Conservation (phyloP, 2,797 vertebrate species). For the Hypotaenidia okinawae region DNA sequence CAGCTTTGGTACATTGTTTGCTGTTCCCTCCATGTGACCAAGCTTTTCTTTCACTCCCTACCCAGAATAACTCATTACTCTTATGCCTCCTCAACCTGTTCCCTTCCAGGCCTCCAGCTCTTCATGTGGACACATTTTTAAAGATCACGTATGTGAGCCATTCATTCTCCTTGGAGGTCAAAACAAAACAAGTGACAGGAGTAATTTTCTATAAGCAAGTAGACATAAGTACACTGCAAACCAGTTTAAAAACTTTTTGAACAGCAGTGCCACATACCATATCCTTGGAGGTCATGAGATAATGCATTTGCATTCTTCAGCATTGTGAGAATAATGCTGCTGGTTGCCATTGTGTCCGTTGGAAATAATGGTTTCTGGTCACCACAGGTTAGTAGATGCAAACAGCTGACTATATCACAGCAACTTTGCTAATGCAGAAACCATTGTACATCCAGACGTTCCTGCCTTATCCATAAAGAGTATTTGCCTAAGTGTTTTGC, state of each 20-base stretch:
- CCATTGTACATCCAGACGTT: conserved; percentile 48
- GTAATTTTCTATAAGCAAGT: conserved; percentile 42
- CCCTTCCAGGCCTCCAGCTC: neutral
- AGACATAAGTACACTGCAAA: conserved; percentile 54
- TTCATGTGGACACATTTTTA: neutral
- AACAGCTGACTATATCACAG: conserved; percentile 55
- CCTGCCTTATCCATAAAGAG: conserved; percentile 32
- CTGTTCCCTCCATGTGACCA: neutral
- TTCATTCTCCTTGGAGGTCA: conserved; percentile 57
- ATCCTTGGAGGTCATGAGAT: conserved; percentile 74
- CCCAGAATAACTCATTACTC: neutral
- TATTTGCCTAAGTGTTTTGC: conserved; percentile 44
- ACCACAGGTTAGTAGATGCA: conserved; percentile 60
- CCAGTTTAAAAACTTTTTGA: conserved; percentile 68
- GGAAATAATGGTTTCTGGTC: conserved; percentile 74
- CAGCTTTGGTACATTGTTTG: neutral
- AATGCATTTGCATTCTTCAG: conserved; percentile 71
- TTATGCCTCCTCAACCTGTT: neutral
- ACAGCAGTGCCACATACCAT: conserved; percentile 48
- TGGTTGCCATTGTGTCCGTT: conserved; percentile 68
- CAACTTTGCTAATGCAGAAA: conserved; percentile 64
- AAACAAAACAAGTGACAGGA: conserved; percentile 62
- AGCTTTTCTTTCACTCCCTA: neutral
- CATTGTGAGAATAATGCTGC: conserved; percentile 65
- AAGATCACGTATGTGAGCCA: neutral